Evolutionary conservation across 2,113 vertebrate species (phyloP).

Genomic region (Upupa epops): DNA sequence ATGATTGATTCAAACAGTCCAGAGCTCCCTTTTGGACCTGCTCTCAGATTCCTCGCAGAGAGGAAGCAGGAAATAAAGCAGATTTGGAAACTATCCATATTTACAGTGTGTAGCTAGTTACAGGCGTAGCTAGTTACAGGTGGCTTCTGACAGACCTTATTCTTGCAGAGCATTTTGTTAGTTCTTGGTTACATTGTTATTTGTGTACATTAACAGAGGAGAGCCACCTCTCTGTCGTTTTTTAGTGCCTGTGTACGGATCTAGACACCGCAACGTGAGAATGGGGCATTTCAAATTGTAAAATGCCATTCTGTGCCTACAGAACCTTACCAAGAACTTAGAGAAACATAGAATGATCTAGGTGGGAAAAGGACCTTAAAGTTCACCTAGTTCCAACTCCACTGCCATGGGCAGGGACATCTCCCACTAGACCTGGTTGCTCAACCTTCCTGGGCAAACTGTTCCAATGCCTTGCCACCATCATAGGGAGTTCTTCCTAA

Average conservation of each 20-base stretch:
- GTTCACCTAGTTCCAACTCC: no score
- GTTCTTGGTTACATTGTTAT: background rate
- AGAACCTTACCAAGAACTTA: background rate
- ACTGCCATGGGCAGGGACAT: no score
- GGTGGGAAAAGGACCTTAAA: no score
- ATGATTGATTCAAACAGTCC: background rate
- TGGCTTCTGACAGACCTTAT: background rate
- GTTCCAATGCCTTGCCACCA: no score
- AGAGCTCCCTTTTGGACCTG: rapidly evolving
- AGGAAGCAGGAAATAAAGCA: background rate
- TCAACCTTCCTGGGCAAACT: no score
- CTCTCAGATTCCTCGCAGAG: rapidly evolving
- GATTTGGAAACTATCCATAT: background rate
- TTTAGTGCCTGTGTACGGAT: rapidly evolving
- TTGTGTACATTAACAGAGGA: background rate
- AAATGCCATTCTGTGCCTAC: background rate
- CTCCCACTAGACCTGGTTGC: no score
- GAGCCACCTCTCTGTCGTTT: rapidly evolving
- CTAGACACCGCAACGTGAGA: background rate
- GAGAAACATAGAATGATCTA: no score
- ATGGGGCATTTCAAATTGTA: background rate
- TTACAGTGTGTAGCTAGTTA: background rate
- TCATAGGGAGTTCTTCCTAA: no score
- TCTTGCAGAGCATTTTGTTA: background rate
- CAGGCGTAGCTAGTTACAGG: background rate